phyloP scores from a whole-genome alignment of 2,113 vertebrate genomes.

The Spheniscus mendiculus region DNA sequence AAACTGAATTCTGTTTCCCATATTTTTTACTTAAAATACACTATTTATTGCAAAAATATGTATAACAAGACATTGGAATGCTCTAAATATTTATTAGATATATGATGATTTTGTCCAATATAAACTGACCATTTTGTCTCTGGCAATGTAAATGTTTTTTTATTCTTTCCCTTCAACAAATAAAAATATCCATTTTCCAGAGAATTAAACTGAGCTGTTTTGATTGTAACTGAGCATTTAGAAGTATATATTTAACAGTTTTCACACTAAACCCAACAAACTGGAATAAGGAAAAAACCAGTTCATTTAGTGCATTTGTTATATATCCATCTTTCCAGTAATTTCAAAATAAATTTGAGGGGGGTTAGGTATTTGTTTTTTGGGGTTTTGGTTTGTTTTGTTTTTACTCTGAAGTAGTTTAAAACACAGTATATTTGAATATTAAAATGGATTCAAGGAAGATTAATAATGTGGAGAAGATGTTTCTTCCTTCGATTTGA shows the following conservation, averaged over 20 bases:
- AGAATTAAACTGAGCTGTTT: not conserved
- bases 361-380: not conserved
- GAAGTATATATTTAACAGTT: not conserved
- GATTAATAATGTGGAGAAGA: conserved; percentile 19
- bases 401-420: not conserved
- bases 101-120: not conserved
- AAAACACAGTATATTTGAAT: not conserved
- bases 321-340: not conserved
- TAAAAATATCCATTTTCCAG: not conserved
- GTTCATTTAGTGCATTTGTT: not conserved
- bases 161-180: not conserved
- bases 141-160: not conserved
- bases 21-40: not conserved
- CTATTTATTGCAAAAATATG: not conserved
- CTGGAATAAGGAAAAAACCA: not conserved
- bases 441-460: conserved; percentile 40
- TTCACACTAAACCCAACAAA: not conserved
- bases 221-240: not conserved
- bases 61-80: not conserved
- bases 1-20: not conserved
- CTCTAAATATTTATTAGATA: not conserved
- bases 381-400: not conserved
- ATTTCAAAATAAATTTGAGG: not conserved
- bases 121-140: not conserved
- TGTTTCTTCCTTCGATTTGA: not conserved